Conservation (phyloP, 1,140 invertebrate genomes). For the Drosophila chauvacae region DNA sequence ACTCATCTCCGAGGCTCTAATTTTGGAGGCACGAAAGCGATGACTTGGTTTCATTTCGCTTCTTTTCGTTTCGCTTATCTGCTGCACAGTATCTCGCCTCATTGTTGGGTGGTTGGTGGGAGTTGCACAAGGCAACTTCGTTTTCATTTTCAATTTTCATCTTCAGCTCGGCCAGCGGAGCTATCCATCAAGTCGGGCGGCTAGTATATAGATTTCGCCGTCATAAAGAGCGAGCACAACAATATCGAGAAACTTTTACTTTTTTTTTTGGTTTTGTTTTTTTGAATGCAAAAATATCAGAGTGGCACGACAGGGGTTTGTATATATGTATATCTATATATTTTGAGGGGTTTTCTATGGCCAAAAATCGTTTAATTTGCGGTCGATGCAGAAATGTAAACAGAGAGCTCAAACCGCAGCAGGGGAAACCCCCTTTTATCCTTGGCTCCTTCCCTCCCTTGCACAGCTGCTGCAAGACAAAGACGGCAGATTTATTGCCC, state of each 20-base stretch:
- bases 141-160: slow-evolving; percentile 39
- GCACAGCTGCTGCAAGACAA: slow-evolving; percentile 29
- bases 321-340: not conserved
- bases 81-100: slow-evolving; percentile 23
- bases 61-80: slow-evolving; percentile 46
- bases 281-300: slow-evolving; percentile 23
- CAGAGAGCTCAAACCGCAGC: slow-evolving; percentile 23
- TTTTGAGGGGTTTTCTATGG: not conserved
- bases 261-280: not conserved
- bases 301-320: not conserved
- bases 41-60: slow-evolving; percentile 41
- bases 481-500: slow-evolving; percentile 37
- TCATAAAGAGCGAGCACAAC: slow-evolving; percentile 14
- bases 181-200: slow-evolving; percentile 10
- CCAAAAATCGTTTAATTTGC: slow-evolving; percentile 37
- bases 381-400: slow-evolving; percentile 28
- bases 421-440: slow-evolving; percentile 11
- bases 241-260: slow-evolving; percentile 45
- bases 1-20: slow-evolving; percentile 24
- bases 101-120: slow-evolving; percentile 18
- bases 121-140: slow-evolving; percentile 42
- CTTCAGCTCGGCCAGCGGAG: slow-evolving; percentile 5
- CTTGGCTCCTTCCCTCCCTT: slow-evolving; percentile 1
- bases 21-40: slow-evolving; percentile 36
- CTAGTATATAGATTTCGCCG: slow-evolving; percentile 22